A percentile compares a stretch with the other conserved stretches of the same genome.
These are phyloP conservation scores for Perithous albicinctus DNA, from an alignment of 2,888 invertebrate genomes.

Conservation along the genomic window DNA sequence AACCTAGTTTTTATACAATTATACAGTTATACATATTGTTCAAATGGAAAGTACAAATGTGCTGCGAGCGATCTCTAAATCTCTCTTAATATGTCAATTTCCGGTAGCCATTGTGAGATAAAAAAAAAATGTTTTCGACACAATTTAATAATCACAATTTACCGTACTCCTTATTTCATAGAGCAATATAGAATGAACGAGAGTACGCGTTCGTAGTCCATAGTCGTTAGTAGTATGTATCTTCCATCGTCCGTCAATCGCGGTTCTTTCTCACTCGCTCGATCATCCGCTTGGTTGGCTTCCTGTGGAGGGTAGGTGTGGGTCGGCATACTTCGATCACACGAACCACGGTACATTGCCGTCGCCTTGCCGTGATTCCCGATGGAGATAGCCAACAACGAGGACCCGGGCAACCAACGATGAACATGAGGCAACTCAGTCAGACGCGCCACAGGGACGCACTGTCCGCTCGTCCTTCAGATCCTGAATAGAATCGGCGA, in stretches of 20 bases:
- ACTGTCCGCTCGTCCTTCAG: slow-evolving; percentile 50
- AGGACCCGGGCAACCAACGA: slow-evolving; percentile 26
- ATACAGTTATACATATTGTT: too few species aligned
- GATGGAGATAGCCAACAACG: slow-evolving; percentile 59
- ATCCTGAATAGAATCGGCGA: slow-evolving; percentile 71
- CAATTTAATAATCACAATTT: too few species aligned
- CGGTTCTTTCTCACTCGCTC: neutral
- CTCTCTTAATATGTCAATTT: too few species aligned
- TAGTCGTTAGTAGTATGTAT: slow-evolving; percentile 17
- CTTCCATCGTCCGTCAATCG: slow-evolving; percentile 56
- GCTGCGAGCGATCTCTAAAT: too few species aligned
- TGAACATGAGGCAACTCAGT: slow-evolving; percentile 27
- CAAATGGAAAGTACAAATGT: too few species aligned
- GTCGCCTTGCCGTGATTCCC: slow-evolving; percentile 46
- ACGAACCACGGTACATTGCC: slow-evolving; percentile 48
- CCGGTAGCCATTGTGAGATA: too few species aligned
- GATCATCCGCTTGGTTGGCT: slow-evolving; percentile 26
- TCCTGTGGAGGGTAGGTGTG: slow-evolving; percentile 44
- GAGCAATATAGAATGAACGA: neutral
- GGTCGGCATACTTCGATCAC: slow-evolving; percentile 51
- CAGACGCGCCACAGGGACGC: slow-evolving; percentile 55
- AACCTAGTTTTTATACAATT: too few species aligned
- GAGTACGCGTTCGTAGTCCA: neutral
- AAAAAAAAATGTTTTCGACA: too few species aligned
- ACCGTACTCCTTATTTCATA: neutral